phyloP scores from a whole-genome alignment of 2,797 vertebrate genomes.

The Galago senegalensis region DNA sequence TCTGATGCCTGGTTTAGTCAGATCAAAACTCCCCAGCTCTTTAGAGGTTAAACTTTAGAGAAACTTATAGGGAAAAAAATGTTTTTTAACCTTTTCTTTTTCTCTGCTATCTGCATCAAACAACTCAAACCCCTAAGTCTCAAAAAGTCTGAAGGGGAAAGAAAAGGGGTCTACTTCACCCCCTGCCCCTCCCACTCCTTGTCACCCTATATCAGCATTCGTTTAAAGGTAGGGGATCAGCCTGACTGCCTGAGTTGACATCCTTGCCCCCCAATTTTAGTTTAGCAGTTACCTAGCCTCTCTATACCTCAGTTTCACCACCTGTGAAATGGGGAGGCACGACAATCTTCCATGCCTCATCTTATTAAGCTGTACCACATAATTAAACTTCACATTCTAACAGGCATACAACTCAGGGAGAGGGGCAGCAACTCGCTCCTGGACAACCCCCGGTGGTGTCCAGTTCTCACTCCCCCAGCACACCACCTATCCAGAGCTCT shows the following conservation, averaged over 20 bases:
- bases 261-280: neutral
- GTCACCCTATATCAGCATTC: too few relatives aligned
- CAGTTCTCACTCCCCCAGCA: neutral
- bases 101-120: neutral
- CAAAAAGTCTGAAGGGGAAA: neutral
- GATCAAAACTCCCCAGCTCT: neutral
- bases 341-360: neutral
- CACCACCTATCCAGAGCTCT: neutral
- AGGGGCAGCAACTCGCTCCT: rapidly evolving
- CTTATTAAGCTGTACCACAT: neutral
- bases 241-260: neutral
- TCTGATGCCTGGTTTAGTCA: neutral
- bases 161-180: neutral
- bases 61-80: neutral
- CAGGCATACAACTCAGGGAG: neutral
- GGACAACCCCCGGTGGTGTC: rapidly evolving
- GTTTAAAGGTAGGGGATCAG: neutral
- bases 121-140: neutral
- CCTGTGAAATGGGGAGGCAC: neutral
- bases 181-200: too few relatives aligned
- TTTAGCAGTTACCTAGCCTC: neutral
- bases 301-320: neutral
- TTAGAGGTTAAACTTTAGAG: neutral
- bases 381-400: neutral
- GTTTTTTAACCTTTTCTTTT: neutral